phyloP scores from a whole-genome alignment of 2,888 invertebrate species.

The Tetragnatha montana region DNA sequence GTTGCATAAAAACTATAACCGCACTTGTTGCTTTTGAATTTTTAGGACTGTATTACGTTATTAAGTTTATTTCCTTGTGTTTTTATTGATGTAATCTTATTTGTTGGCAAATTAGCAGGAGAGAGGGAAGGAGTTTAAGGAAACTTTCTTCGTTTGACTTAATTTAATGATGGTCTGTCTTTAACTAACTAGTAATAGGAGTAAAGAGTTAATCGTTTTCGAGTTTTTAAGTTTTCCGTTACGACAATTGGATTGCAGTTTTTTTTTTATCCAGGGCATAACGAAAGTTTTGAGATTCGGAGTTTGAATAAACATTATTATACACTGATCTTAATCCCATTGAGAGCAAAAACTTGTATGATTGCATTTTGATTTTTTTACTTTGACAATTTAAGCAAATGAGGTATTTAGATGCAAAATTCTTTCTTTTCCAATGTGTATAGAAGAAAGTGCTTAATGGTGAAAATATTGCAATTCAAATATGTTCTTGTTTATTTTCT shows the following conservation, averaged over 20 bases:
- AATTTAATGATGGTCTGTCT: neutral
- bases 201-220: neutral
- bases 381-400: no score
- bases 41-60: constrained; percentile 48
- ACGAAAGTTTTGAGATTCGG: neutral
- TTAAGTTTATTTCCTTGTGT: constrained; percentile 24
- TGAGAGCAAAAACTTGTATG: neutral
- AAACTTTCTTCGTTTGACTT: neutral
- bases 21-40: constrained; percentile 57
- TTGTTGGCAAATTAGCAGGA: constrained; percentile 43
- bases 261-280: neutral
- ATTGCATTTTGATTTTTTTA: no score
- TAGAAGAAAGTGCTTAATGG: no score
- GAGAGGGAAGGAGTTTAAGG: constrained; percentile 16
- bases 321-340: neutral
- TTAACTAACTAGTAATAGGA: neutral
- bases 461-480: no score
- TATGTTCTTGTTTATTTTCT: no score
- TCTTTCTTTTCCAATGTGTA: no score
- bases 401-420: no score
- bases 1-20: constrained; percentile 49
- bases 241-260: neutral
- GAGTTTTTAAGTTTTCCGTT: neutral
- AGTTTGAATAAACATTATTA: neutral
- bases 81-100: constrained; percentile 36